These are phyloP conservation scores for Copsychus sechellarum DNA, from an alignment of 2,113 vertebrate species.

Conservation along the genomic window DNA sequence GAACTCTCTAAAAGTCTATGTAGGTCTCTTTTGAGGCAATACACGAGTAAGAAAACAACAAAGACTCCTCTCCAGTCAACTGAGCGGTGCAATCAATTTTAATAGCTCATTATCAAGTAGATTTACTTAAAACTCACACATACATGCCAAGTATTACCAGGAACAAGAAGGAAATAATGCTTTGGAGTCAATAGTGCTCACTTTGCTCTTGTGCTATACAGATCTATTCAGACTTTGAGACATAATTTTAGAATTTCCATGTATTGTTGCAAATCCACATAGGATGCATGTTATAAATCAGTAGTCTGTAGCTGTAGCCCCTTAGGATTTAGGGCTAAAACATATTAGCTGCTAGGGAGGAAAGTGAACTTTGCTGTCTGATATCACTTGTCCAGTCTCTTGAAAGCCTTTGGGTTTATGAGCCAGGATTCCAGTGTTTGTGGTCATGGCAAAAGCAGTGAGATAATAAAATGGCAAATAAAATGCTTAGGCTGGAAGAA, in stretches of 20 bases:
- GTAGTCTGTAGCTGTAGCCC: not conserved
- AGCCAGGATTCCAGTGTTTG: not conserved
- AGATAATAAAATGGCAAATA: not conserved
- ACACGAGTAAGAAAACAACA: not conserved
- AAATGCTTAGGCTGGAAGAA: not conserved
- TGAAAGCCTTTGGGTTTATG: not conserved
- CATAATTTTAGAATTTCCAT: not conserved
- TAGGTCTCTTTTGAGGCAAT: not conserved
- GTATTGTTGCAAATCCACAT: not conserved
- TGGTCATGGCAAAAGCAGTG: not conserved
- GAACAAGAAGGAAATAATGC: not conserved
- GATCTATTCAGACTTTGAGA: not conserved
- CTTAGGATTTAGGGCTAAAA: not conserved
- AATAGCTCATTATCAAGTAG: not conserved
- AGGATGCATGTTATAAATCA: not conserved
- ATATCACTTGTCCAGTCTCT: not conserved
- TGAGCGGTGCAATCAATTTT: not conserved
- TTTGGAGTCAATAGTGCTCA: not conserved
- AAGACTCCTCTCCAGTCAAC: not conserved
- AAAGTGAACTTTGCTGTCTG: not conserved
- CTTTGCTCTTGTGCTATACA: not conserved
- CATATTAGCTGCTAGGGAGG: not conserved
- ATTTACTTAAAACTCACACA: not conserved
- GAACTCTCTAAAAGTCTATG: not conserved
- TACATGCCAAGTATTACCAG: not conserved